A percentile compares a stretch with the other conserved stretches of the same genome.
Conservation (phyloP, 2,113 vertebrate species). For the Grammomys surdaster region DNA sequence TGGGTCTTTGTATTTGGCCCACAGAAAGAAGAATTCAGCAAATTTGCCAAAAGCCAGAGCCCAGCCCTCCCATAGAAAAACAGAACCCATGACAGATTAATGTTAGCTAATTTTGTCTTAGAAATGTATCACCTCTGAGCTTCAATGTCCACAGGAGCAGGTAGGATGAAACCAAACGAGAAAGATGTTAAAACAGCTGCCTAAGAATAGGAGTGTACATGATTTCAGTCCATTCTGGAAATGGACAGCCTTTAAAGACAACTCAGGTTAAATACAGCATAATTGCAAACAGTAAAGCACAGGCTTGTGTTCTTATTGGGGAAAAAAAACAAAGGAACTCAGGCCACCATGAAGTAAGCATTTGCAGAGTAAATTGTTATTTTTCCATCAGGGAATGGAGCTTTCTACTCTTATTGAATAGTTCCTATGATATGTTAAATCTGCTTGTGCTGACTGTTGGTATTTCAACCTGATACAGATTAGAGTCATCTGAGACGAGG, state of each 20-base stretch:
- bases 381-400: background rate
- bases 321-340: background rate
- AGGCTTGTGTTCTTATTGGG: background rate
- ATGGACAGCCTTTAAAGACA: too few species aligned
- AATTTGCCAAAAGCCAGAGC: background rate
- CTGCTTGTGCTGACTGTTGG: background rate
- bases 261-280: background rate
- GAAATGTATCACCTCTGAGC: background rate
- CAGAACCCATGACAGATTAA: background rate
- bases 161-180: background rate
- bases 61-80: background rate
- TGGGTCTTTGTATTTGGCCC: background rate
- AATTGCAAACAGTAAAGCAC: background rate
- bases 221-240: background rate
- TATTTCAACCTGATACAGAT: background rate
- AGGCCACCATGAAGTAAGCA: background rate
- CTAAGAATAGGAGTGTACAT: background rate
- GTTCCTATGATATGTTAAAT: background rate
- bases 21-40: background rate
- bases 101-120: background rate
- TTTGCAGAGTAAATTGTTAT: conserved; percentile 10
- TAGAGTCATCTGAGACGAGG: background rate
- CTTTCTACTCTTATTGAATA: background rate
- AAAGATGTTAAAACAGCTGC: background rate
- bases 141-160: background rate